These are phyloP conservation scores for Drosophila auraria DNA, from an alignment of 1,140 invertebrate species.

Conservation along the genomic window DNA sequence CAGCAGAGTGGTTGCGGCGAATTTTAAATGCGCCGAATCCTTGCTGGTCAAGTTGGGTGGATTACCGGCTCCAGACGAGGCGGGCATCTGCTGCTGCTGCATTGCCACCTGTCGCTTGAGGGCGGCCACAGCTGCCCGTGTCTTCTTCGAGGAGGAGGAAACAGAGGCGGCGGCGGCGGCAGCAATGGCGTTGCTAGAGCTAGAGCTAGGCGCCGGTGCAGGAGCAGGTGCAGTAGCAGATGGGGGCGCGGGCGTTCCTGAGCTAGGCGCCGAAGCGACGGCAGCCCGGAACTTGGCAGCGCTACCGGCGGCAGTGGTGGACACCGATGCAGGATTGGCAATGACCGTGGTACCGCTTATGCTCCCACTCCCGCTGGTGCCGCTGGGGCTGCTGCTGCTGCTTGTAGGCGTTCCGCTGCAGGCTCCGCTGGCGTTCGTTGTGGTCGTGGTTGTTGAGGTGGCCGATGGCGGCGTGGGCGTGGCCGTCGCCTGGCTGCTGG, in stretches of 20 bases:
- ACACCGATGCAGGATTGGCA: slow-evolving; percentile 50
- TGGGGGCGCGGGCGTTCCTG: slow-evolving; percentile 26
- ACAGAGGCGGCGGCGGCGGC: slow-evolving; percentile 12
- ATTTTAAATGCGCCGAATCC: slow-evolving; percentile 74
- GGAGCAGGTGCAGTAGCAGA: slow-evolving; percentile 19
- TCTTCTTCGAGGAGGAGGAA: slow-evolving; percentile 58
- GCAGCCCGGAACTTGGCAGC: slow-evolving; percentile 72
- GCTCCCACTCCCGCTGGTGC: slow-evolving; percentile 26
- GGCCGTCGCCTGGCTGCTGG: slow-evolving; percentile 56
- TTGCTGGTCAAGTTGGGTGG: slow-evolving; percentile 46
- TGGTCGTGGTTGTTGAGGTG: slow-evolving; percentile 50
- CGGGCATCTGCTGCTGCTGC: slow-evolving; percentile 52
- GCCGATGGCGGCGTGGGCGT: slow-evolving; percentile 54
- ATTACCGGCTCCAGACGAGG: slow-evolving; percentile 32
- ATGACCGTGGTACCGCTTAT: slow-evolving; percentile 33
- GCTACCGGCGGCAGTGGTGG: slow-evolving; percentile 52
- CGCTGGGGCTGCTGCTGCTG: slow-evolving; percentile 21
- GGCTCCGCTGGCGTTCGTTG: slow-evolving; percentile 44
- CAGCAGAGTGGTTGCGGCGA: slow-evolving; percentile 66
- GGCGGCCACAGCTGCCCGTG: slow-evolving; percentile 63
- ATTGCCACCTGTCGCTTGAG: slow-evolving; percentile 70
- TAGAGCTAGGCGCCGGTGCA: slow-evolving; percentile 26
- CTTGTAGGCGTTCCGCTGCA: slow-evolving; percentile 25
- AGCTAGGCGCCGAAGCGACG: slow-evolving; percentile 62
- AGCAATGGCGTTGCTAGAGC: slow-evolving; percentile 18